A percentile compares a stretch with the other conserved stretches of the same genome.
phyloP scores from a whole-genome alignment of 1,140 invertebrate genomes.

The Pseudoatta argentina region DNA sequence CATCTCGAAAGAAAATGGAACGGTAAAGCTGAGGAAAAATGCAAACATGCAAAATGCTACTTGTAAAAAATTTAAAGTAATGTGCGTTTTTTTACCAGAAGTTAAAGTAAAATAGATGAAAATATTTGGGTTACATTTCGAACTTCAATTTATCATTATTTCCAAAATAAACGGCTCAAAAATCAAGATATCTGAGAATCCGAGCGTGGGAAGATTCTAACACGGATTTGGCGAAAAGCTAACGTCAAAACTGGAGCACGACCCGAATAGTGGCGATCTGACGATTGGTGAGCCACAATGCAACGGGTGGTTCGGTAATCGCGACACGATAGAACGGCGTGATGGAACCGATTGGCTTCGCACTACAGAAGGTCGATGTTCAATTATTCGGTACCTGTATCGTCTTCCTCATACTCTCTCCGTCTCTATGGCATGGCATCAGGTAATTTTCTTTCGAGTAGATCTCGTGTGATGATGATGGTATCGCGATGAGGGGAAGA shows the following conservation, averaged over 20 bases:
- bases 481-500: neutral
- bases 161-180: slow-evolving; percentile 12
- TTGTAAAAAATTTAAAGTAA: slow-evolving; percentile 8
- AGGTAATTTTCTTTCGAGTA: slow-evolving; percentile 71
- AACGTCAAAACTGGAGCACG: slow-evolving; percentile 62
- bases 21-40: neutral
- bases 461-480: slow-evolving; percentile 62
- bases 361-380: slow-evolving; percentile 55
- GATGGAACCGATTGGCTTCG: slow-evolving; percentile 60
- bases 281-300: slow-evolving; percentile 41
- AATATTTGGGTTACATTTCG: neutral
- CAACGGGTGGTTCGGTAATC: slow-evolving; percentile 57
- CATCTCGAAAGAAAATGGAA: neutral
- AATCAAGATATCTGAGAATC: slow-evolving; percentile 9
- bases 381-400: slow-evolving; percentile 68
- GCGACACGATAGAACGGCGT: slow-evolving; percentile 36
- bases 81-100: neutral
- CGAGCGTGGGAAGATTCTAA: slow-evolving; percentile 1
- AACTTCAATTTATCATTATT: slow-evolving; percentile 5
- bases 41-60: neutral
- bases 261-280: slow-evolving; percentile 20
- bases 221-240: slow-evolving; percentile 22
- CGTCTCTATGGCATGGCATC: slow-evolving; percentile 15
- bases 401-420: slow-evolving; percentile 37
- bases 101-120: neutral